Conservation (phyloP, 1,140 invertebrate species). For the Drosophila triauraria region DNA sequence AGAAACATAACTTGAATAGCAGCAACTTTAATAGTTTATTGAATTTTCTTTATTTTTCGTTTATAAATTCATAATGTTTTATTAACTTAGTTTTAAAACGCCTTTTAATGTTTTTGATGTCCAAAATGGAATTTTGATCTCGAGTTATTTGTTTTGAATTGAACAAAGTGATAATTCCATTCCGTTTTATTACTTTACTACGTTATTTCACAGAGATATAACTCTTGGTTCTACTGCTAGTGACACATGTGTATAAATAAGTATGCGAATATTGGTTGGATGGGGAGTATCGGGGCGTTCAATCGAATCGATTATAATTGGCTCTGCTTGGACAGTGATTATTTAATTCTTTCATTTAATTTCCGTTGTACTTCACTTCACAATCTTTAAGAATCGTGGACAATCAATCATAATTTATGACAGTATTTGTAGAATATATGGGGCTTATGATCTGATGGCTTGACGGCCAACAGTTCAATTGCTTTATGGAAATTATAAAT, state of each 20-base stretch:
- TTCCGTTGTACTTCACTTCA: conserved; percentile 6
- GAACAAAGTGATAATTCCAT: conserved; percentile 28
- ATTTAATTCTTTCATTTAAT: conserved; percentile 19
- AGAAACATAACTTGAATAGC: conserved; percentile 11
- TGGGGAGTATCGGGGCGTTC: conserved; percentile 7
- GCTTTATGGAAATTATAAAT: conserved; percentile 26
- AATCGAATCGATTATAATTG: conserved; percentile 22
- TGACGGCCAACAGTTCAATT: conserved; percentile 14
- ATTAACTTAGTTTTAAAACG: conserved; percentile 37
- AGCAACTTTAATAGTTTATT: conserved; percentile 38
- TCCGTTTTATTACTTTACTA: conserved; percentile 16
- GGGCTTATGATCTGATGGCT: conserved; percentile 25
- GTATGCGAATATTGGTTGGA: conserved; percentile 23
- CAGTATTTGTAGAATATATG: conserved; percentile 10
- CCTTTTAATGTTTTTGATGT: conserved; percentile 33
- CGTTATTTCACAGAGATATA: conserved; percentile 27
- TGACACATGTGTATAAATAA: conserved; percentile 22
- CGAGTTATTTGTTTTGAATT: conserved; percentile 18
- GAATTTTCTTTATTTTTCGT: conserved; percentile 20
- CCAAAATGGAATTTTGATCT: conserved; percentile 38
- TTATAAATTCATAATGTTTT: conserved; percentile 55
- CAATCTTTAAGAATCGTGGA: conserved; percentile 12
- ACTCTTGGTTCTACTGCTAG: conserved; percentile 29
- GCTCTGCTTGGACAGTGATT: conserved; percentile 29
- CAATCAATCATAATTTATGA: conserved; percentile 34